phyloP scores from a whole-genome alignment of 2,113 vertebrate genomes.

The rabbit (Oryctolagus cuniculus) region mOryCun1.1 NC_091433.1:161365501-161366000 shows the following conservation, averaged over 20 bases:
- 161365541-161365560: too few relatives aligned
- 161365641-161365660: neutral
- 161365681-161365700: neutral
- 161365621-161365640: neutral
- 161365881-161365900: conserved; percentile 26
- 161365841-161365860: conserved; percentile 33
- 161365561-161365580: too few relatives aligned
- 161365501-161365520: too few relatives aligned
- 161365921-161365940: neutral
- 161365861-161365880: neutral
- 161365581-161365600: too few relatives aligned
- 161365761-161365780: neutral
- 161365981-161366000: neutral
- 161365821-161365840: neutral
- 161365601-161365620: neutral
- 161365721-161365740: neutral
- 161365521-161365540: too few relatives aligned
- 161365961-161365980: neutral
- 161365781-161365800: neutral
- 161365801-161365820: neutral
- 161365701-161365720: neutral
- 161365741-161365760: neutral
- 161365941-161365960: neutral
- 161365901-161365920: neutral
- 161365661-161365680: neutral